Evolutionary conservation across 1,140 invertebrate species (phyloP).

Genomic region (Gonioctena quinquepunctata): DNA sequence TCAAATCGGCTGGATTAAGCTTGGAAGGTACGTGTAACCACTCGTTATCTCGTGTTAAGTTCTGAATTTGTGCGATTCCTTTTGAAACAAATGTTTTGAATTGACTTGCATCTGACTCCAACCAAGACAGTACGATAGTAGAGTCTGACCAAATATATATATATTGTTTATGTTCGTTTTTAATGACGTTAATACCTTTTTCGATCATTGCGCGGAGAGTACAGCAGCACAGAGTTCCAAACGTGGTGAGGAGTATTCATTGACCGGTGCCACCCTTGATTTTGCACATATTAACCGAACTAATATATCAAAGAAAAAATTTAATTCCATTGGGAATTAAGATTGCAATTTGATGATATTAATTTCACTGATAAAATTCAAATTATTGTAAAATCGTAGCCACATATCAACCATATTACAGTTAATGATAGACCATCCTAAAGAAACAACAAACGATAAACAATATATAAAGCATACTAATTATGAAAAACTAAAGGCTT

Average conservation of each 20-base stretch:
- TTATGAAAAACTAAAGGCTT: no score
- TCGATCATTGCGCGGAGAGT: constrained; percentile 27
- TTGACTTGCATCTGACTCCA: constrained; percentile 30
- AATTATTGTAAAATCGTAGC: no score
- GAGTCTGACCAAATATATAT: constrained; percentile 54
- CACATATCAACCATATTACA: no score
- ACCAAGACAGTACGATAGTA: constrained; percentile 49
- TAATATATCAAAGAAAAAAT: no score
- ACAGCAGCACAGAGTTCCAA: constrained; percentile 35
- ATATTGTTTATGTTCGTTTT: constrained; percentile 17
- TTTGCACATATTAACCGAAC: constrained; percentile 41
- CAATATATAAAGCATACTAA: no score
- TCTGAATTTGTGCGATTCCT: constrained; percentile 49
- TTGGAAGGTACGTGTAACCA: constrained; percentile 51
- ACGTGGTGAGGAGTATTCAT: constrained; percentile 42
- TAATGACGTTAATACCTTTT: constrained; percentile 18
- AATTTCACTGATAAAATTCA: no score
- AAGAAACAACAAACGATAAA: no score
- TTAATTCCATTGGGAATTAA: no score
- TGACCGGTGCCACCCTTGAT: constrained; percentile 45
- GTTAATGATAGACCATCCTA: no score
- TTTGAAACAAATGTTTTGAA: constrained; percentile 51
- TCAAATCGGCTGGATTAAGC: constrained; percentile 55
- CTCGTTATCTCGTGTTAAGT: constrained; percentile 29
- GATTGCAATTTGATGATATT: no score